A percentile compares a stretch with the other conserved stretches of the same genome.
These are phyloP conservation scores for Arvicanthis niloticus DNA, from an alignment of 2,113 vertebrate genomes.

Conservation along the genomic window DNA sequence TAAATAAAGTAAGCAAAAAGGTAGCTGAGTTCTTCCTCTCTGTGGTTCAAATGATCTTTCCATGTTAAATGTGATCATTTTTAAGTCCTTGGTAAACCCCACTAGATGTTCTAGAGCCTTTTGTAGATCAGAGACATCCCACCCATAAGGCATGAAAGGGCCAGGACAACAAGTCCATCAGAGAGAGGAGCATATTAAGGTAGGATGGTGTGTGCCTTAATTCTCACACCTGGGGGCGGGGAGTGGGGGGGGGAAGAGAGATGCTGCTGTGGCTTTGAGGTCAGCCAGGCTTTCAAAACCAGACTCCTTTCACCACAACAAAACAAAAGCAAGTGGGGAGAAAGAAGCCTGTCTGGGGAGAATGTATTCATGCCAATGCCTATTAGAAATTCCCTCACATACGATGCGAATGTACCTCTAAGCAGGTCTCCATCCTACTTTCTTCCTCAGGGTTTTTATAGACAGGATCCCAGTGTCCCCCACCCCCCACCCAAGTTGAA, in stretches of 20 bases:
- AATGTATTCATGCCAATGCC: conserved; percentile 19
- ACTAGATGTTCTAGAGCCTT: neutral
- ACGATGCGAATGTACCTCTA: conserved; percentile 31
- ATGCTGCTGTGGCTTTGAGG: neutral
- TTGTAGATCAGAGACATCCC: neutral
- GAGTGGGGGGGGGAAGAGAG: too few relatives aligned
- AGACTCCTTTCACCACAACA: neutral
- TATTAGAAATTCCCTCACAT: conserved; percentile 24
- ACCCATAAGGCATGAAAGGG: neutral
- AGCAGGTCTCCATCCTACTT: conserved; percentile 36
- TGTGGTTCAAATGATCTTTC: neutral
- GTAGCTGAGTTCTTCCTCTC: neutral
- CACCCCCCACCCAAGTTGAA: conserved; percentile 54
- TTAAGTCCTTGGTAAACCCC: neutral
- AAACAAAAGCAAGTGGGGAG: neutral
- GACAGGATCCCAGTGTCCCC: neutral
- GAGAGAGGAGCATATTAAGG: neutral
- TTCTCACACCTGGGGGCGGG: neutral
- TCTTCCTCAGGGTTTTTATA: conserved; percentile 71
- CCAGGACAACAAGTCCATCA: neutral
- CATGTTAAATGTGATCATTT: neutral
- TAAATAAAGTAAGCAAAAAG: neutral
- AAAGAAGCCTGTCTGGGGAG: neutral
- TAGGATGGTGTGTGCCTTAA: neutral
- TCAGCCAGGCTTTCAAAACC: neutral